Percentiles rank a stretch among this genome's conserved stretches.
Evolutionary conservation across 2,888 invertebrate species (phyloP).

Genomic region (Latrodectus elegans): DNA sequence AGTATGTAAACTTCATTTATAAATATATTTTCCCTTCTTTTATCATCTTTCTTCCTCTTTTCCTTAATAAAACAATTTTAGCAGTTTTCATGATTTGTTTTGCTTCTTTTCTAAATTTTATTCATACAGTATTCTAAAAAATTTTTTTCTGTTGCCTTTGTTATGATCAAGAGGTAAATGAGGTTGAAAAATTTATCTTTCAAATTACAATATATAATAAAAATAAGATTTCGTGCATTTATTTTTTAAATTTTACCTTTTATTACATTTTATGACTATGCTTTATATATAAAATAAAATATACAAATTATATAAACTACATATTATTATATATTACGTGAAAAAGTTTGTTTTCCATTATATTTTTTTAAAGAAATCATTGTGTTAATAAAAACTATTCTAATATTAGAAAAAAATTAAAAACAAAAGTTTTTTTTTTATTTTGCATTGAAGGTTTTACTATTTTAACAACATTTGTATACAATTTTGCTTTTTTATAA

Average conservation of each 20-base stretch:
- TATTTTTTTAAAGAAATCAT: background rate
- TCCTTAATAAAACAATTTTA: too few relatives aligned
- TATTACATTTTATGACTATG: background rate
- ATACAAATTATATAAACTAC: background rate
- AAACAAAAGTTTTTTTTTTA: background rate
- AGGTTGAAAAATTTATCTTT: too few relatives aligned
- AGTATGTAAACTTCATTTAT: too few relatives aligned
- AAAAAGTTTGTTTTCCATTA: background rate
- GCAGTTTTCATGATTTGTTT: too few relatives aligned
- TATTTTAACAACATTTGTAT: background rate
- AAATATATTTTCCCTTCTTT: too few relatives aligned
- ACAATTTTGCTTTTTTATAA: background rate
- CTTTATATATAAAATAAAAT: background rate
- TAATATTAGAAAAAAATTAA: background rate
- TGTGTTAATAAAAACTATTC: background rate
- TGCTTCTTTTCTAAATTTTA: too few relatives aligned
- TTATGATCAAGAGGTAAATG: too few relatives aligned
- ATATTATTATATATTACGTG: background rate
- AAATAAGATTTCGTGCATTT: background rate
- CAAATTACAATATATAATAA: background rate
- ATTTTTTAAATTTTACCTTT: background rate
- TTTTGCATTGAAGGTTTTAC: background rate
- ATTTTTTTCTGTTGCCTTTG: too few relatives aligned
- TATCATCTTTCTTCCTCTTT: too few relatives aligned
- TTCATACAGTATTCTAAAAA: too few relatives aligned